These are phyloP conservation scores for Borostomias antarcticus DNA, from an alignment of 2,797 vertebrate genomes.

Conservation along the genomic window DNA sequence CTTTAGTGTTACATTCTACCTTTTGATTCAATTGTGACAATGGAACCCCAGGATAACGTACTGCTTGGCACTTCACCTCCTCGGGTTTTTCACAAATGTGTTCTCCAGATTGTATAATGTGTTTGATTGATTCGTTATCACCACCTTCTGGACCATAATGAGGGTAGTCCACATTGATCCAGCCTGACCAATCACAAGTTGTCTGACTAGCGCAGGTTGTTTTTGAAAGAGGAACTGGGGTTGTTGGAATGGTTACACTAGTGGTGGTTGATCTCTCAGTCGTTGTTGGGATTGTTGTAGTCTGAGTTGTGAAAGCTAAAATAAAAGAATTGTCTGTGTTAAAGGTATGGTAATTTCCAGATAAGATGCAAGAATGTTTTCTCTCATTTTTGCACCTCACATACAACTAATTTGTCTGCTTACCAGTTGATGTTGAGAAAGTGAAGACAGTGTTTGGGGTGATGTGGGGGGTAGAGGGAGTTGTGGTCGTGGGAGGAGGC, in stretches of 20 bases:
- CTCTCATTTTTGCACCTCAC: not conserved
- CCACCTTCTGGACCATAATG: conserved; percentile 43
- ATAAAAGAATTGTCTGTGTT: no score
- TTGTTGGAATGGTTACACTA: not conserved
- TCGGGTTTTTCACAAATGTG: conserved; percentile 59
- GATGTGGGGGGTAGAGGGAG: conserved; percentile 17
- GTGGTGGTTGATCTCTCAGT: not conserved
- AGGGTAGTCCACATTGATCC: conserved; percentile 66
- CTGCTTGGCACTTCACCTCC: conserved; percentile 51
- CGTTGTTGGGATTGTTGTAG: not conserved
- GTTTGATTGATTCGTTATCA: conserved; percentile 63
- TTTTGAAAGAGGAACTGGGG: not conserved
- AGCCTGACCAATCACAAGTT: conserved; percentile 59
- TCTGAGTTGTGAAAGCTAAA: no score
- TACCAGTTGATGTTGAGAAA: conserved; percentile 54
- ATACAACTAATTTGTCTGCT: not conserved
- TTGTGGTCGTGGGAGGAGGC: conserved; percentile 65
- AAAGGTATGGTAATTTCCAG: no score
- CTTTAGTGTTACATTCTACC: conserved; percentile 48
- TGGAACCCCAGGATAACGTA: conserved; percentile 36
- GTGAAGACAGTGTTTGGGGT: conserved; percentile 39
- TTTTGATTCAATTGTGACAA: conserved; percentile 43
- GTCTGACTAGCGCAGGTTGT: conserved; percentile 36
- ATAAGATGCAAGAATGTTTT: not conserved
- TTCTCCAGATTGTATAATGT: conserved; percentile 45